Percentiles rank a stretch among this genome's conserved stretches.
Evolutionary conservation across 2,113 vertebrate species (phyloP).

Genomic region (Potamarius usumacintae): DNA sequence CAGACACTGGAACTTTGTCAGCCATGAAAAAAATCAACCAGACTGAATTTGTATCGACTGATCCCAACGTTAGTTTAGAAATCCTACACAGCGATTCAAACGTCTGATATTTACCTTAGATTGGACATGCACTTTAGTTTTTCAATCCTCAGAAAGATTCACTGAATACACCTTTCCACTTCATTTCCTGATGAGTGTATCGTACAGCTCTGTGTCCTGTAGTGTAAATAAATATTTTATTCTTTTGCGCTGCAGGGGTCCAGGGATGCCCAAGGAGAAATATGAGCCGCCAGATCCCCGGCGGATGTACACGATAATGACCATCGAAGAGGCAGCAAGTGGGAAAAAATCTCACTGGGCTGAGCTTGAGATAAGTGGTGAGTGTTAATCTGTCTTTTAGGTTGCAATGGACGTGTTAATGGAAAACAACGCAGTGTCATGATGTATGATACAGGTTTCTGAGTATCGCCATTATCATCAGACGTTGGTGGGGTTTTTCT

Average conservation of each 20-base stretch:
- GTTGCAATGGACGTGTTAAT: not conserved
- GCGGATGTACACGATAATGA: slow-evolving; percentile 99
- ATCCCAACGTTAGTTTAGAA: not conserved
- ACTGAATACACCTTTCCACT: not conserved
- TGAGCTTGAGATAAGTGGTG: slow-evolving; percentile 98
- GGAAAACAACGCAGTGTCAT: not conserved
- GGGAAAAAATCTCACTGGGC: slow-evolving; percentile 98
- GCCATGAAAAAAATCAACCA: too few relatives aligned
- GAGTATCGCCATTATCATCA: not conserved
- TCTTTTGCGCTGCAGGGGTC: slow-evolving; percentile 58
- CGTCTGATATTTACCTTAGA: not conserved
- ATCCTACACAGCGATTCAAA: not conserved
- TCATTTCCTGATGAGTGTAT: not conserved
- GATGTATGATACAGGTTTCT: not conserved
- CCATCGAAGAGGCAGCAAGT: slow-evolving; percentile 92
- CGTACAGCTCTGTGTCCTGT: too few relatives aligned
- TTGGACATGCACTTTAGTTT: not conserved
- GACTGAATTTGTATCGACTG: too few relatives aligned
- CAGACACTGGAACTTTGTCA: too few relatives aligned
- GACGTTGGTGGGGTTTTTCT: not conserved
- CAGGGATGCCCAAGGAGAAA: slow-evolving; percentile 99
- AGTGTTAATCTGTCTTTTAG: slow-evolving; percentile 21
- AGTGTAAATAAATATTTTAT: not conserved
- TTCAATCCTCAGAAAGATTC: too few relatives aligned
- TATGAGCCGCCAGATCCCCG: slow-evolving; percentile 96